Percentiles rank a stretch among this genome's conserved stretches.
Conservation (phyloP, 2,888 invertebrate species). For the Cataglyphis cursor region DNA sequence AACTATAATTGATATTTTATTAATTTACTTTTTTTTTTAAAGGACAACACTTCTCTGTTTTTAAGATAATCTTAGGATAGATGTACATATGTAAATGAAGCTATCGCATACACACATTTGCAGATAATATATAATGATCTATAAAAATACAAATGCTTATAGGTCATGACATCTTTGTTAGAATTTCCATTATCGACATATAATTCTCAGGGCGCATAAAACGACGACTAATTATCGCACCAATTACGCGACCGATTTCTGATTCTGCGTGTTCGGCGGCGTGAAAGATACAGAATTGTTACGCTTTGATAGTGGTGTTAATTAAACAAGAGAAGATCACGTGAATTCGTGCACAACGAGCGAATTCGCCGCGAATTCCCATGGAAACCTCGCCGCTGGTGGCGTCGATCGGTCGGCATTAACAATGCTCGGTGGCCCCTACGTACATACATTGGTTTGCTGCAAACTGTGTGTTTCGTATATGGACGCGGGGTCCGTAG, state of each 20-base stretch:
- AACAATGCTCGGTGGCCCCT: slow-evolving; percentile 60
- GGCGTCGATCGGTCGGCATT: slow-evolving; percentile 63
- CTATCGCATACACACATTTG: background rate
- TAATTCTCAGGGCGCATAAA: slow-evolving; percentile 61
- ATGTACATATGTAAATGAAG: background rate
- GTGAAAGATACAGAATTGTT: slow-evolving; percentile 64
- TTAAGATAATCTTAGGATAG: background rate
- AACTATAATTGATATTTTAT: background rate
- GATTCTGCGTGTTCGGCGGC: slow-evolving; percentile 42
- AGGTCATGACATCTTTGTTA: background rate
- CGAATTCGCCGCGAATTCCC: slow-evolving; percentile 63
- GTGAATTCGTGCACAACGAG: slow-evolving; percentile 57
- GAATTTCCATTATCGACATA: slow-evolving; percentile 47
- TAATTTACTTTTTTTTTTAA: background rate
- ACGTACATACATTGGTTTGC: slow-evolving; percentile 55
- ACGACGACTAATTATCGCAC: slow-evolving; percentile 67
- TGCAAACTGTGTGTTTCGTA: slow-evolving; percentile 41
- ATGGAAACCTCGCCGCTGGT: slow-evolving; percentile 57
- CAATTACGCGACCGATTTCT: slow-evolving; percentile 65
- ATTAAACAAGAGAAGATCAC: slow-evolving; percentile 69
- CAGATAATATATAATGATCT: background rate
- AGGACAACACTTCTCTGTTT: background rate
- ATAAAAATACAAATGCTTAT: background rate
- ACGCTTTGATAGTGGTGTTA: slow-evolving; percentile 61
- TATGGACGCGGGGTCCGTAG: slow-evolving; percentile 16